Conservation (phyloP, 2,113 vertebrate species). For the Panurus biarmicus region DNA sequence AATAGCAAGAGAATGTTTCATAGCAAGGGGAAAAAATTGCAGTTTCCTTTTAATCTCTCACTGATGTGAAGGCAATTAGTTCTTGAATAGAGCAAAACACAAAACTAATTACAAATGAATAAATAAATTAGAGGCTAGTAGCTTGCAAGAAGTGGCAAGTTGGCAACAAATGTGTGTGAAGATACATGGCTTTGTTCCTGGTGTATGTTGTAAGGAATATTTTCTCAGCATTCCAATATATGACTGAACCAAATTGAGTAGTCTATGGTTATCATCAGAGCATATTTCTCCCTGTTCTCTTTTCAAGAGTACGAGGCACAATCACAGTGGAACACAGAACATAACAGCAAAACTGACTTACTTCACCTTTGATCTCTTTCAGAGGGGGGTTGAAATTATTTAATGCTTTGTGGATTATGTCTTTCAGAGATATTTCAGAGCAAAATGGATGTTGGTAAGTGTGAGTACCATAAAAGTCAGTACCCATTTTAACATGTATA, state of each 20-base stretch:
- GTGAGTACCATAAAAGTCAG: background rate
- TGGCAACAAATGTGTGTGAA: background rate
- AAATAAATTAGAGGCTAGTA: background rate
- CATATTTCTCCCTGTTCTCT: background rate
- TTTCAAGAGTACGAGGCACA: background rate
- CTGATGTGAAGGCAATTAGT: background rate
- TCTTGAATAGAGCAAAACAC: background rate
- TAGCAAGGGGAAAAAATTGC: background rate
- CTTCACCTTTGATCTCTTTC: background rate
- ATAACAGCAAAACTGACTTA: background rate
- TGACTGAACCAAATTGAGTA: background rate
- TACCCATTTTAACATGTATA: background rate
- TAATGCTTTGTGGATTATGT: background rate
- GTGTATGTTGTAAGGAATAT: background rate
- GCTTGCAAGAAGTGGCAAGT: background rate
- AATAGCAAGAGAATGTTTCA: background rate
- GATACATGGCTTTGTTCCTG: background rate
- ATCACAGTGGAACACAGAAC: background rate
- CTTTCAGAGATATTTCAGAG: background rate
- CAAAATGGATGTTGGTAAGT: background rate
- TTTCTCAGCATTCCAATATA: background rate
- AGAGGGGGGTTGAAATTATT: background rate
- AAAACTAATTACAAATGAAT: background rate
- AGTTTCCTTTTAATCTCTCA: background rate
- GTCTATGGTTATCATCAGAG: background rate